These are phyloP conservation scores for Riptortus pedestris DNA, from an alignment of 1,140 invertebrate species.

Conservation along the genomic window DNA sequence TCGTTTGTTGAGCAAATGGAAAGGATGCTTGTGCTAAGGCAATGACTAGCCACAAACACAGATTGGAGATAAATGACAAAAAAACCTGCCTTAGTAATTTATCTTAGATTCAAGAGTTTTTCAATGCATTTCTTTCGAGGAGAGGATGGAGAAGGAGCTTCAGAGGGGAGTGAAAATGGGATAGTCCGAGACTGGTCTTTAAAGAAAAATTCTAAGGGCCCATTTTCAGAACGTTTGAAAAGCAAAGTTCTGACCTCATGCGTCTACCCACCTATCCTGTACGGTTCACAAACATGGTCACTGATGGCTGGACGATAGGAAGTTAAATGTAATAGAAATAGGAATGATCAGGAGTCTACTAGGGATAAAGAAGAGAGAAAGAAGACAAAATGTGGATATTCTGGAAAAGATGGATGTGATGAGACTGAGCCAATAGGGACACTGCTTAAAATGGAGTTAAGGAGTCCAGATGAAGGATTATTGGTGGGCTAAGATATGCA, in stretches of 20 bases:
- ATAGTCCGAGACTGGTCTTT: not conserved
- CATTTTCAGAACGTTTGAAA: not conserved
- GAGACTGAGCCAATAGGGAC: not conserved
- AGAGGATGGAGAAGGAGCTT: too few species aligned
- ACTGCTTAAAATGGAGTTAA: not conserved
- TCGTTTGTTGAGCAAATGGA: too few species aligned
- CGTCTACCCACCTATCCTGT: constrained; percentile 1
- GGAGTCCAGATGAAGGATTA: not conserved
- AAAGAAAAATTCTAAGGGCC: not conserved
- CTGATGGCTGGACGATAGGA: not conserved
- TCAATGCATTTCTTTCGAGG: too few species aligned
- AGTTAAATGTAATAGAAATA: not conserved
- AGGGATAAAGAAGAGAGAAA: not conserved
- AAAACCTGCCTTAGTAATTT: too few species aligned
- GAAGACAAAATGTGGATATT: not conserved
- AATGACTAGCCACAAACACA: too few species aligned
- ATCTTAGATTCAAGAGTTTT: too few species aligned
- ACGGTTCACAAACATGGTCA: not conserved
- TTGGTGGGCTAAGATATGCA: too few species aligned
- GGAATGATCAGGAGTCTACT: not conserved
- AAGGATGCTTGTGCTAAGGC: too few species aligned
- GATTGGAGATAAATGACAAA: too few species aligned
- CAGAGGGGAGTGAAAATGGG: constrained; percentile 33
- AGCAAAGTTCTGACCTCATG: not conserved
- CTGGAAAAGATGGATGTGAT: not conserved